Conservation (phyloP, 2,888 invertebrate species). For the Rhagonycha lutea region DNA sequence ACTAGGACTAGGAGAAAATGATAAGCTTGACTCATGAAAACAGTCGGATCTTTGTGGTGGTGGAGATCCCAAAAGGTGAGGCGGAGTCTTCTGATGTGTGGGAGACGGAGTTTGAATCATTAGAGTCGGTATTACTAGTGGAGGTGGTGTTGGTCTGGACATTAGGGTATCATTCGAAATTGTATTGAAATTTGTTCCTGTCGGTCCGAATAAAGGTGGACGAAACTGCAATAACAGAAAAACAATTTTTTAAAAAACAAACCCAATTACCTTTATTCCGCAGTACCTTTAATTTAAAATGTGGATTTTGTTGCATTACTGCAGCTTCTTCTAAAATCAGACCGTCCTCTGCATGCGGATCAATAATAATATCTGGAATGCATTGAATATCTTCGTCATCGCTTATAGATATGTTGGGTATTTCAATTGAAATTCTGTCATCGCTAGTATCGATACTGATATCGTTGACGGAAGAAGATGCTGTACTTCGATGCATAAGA, state of each 20-base stretch:
- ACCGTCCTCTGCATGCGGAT: slow-evolving; percentile 54
- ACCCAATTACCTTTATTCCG: not conserved
- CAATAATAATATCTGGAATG: slow-evolving; percentile 51
- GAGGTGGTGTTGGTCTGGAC: slow-evolving; percentile 49
- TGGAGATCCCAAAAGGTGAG: slow-evolving; percentile 60
- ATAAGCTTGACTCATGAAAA: slow-evolving; percentile 40
- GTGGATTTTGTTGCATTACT: slow-evolving; percentile 46
- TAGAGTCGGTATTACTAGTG: slow-evolving; percentile 66
- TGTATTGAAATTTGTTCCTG: slow-evolving; percentile 44
- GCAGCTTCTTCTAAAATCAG: slow-evolving; percentile 54
- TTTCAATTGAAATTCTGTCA: slow-evolving; percentile 56
- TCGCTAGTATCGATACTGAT: slow-evolving; percentile 54
- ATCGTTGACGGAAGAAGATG: slow-evolving; percentile 57
- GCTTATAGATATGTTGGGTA: slow-evolving; percentile 52
- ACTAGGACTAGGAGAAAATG: slow-evolving; percentile 30
- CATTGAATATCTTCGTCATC: slow-evolving; percentile 51
- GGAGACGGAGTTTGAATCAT: slow-evolving; percentile 73
- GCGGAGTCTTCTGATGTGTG: slow-evolving; percentile 59
- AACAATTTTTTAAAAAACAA: not conserved
- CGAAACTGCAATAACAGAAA: slow-evolving; percentile 56
- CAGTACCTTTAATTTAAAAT: slow-evolving; percentile 32
- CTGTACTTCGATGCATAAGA: slow-evolving; percentile 57
- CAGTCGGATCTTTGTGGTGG: slow-evolving; percentile 58
- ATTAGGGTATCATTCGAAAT: slow-evolving; percentile 46
- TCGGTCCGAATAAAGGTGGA: slow-evolving; percentile 56